Conservation (phyloP, 2,888 invertebrate genomes). For the Muscina levida region DNA sequence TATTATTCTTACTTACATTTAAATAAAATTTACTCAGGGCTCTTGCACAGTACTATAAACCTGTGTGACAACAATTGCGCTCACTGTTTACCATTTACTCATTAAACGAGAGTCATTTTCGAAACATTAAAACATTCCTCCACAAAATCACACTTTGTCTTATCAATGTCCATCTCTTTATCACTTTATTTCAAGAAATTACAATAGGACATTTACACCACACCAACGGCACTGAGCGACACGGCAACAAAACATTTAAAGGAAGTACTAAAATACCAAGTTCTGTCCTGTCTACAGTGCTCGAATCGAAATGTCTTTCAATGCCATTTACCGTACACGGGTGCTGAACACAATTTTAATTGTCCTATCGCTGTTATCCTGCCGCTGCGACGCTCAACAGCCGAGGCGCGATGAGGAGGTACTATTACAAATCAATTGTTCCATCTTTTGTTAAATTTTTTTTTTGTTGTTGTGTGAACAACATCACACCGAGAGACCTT, state of each 20-base stretch:
- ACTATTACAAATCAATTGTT: slow-evolving; percentile 51
- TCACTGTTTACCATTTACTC: slow-evolving; percentile 9
- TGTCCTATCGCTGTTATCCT: slow-evolving; percentile 71
- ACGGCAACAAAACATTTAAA: background rate
- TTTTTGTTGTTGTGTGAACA: slow-evolving; percentile 17
- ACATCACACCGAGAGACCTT: background rate
- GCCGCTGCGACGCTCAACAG: slow-evolving; percentile 71
- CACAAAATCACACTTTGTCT: background rate
- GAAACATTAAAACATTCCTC: slow-evolving; percentile 5
- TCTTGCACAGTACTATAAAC: no score
- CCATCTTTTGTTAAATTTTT: background rate
- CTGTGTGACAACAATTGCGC: no score
- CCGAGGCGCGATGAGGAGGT: slow-evolving; percentile 77
- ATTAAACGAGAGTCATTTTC: slow-evolving; percentile 3
- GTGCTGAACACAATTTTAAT: slow-evolving; percentile 71
- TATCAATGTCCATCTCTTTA: slow-evolving; percentile 16
- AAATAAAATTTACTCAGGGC: no score
- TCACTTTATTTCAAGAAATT: slow-evolving; percentile 24
- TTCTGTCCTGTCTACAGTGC: slow-evolving; percentile 59
- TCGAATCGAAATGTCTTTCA: slow-evolving; percentile 76
- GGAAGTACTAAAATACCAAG: slow-evolving; percentile 24
- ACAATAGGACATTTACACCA: slow-evolving; percentile 11
- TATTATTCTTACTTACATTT: no score
- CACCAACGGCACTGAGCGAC: slow-evolving; percentile 4
- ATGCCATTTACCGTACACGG: slow-evolving; percentile 58